phyloP scores from a whole-genome alignment of 2,888 invertebrate species.

The Hyposoter didymator region DNA sequence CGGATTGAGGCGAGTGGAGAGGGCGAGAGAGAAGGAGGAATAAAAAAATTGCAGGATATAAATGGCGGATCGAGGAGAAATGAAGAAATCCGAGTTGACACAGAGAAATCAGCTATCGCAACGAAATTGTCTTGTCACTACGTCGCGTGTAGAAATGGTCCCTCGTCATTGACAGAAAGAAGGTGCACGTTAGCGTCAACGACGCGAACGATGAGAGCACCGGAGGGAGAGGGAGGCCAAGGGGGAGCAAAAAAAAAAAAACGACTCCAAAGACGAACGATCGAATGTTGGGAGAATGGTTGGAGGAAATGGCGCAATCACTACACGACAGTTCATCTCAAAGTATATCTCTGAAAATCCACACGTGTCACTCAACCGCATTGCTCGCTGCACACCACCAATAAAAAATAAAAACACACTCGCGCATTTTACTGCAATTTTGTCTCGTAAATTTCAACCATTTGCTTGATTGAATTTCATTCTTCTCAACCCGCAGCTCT shows the following conservation, averaged over 20 bases:
- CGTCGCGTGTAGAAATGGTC: constrained; percentile 45
- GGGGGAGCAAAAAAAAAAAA: neutral
- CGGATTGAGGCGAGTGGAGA: too few relatives aligned
- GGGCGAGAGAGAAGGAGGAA: neutral
- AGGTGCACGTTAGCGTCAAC: constrained; percentile 44
- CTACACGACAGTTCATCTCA: constrained; percentile 35
- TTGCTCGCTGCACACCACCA: neutral
- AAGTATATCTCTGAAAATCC: constrained; percentile 22
- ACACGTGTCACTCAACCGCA: neutral
- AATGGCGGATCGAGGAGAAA: constrained; percentile 36
- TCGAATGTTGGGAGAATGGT: constrained; percentile 40
- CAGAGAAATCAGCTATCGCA: constrained; percentile 36
- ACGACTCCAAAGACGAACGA: constrained; percentile 56
- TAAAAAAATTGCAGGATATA: constrained; percentile 22
- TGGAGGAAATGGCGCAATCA: constrained; percentile 48
- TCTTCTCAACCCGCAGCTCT: neutral
- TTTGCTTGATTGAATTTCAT: neutral
- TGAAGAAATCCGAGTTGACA: constrained; percentile 59
- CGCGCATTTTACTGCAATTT: constrained; percentile 1
- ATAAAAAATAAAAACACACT: neutral
- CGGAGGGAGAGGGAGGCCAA: neutral
- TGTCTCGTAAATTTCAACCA: neutral
- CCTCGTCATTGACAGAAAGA: constrained; percentile 60
- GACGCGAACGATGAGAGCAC: constrained; percentile 37
- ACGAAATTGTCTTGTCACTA: constrained; percentile 57